Conservation (phyloP, 1,140 invertebrate species). For the Probaryconus sp. region DNA sequence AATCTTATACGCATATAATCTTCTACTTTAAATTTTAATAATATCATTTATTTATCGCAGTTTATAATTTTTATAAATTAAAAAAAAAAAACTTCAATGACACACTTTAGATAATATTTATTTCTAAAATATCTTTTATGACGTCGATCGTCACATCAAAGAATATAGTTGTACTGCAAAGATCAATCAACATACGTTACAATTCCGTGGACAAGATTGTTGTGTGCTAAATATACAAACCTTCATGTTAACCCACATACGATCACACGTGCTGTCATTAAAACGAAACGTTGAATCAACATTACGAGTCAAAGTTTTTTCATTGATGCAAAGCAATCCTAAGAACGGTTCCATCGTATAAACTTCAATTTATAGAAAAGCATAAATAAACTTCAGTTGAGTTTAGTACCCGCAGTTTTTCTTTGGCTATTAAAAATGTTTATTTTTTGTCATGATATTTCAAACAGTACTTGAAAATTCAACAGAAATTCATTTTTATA, state of each 20-base stretch:
- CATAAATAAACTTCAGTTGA: slow-evolving; percentile 35
- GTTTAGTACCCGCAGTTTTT: too few species aligned
- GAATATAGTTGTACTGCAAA: not conserved
- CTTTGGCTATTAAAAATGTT: too few species aligned
- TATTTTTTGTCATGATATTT: not conserved
- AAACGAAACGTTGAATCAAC: slow-evolving; percentile 17
- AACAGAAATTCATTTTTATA: too few species aligned
- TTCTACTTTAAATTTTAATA: too few species aligned
- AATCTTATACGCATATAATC: too few species aligned
- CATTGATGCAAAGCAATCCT: slow-evolving; percentile 18
- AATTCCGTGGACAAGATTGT: slow-evolving; percentile 16
- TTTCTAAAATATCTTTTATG: too few species aligned
- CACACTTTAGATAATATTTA: too few species aligned
- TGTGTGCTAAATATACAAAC: slow-evolving; percentile 12
- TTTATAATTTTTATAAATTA: too few species aligned
- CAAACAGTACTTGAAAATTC: not conserved
- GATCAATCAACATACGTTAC: slow-evolving; percentile 3
- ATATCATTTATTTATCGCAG: too few species aligned
- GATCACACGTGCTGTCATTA: slow-evolving; percentile 20
- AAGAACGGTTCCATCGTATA: not conserved
- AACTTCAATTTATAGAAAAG: not conserved
- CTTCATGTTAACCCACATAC: slow-evolving; percentile 18
- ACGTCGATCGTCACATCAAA: too few species aligned
- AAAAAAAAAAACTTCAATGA: too few species aligned
- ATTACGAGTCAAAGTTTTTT: slow-evolving; percentile 2